Evolutionary conservation across 2,113 vertebrate species (phyloP), one percentile per base, ranked within the genome.

Genomic region (Coracopsis vasa): DNA sequence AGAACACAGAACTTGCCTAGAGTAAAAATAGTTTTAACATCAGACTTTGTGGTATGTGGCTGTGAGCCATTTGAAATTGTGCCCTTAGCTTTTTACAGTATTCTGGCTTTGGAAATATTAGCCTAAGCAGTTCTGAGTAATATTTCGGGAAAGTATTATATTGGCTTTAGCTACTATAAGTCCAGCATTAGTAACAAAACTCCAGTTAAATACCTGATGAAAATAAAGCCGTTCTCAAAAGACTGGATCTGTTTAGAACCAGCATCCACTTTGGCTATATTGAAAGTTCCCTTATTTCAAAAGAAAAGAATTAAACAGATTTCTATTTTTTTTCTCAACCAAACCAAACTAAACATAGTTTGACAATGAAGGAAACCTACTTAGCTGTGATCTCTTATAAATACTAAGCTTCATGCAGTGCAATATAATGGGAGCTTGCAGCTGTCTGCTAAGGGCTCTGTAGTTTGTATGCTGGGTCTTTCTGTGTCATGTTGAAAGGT

Each of bases 151-250:
- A 96, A 90, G 90, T 81, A 97, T 97, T 97, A 94, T 96, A 82
- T 86, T 96, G 67, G 84, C 78, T 94, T 96, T 95, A 95, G 84
- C 82, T 96, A 73, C 91, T 94, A 1, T 94, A 95, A 94, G 90
- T 93, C 91, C 71, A 95, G 94, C 77, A 95, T 97, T 97, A 97
- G 96, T 95, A 97, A 97, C 92, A 91, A 90, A 97, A 97, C 88
- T 89, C 96, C 80, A 82, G 78, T 75, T 90, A 91, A 95, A 92
- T 86, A 92, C 72, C 83, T 91, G 90, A 84, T 92, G 33, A 80
- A 97, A 95, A 95, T 77, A 94, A 73, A 79, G 42, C 64, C 58
- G 27, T 69, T 91, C 66, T 96, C 45, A 74, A 80, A 95, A 88
- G 90, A 74, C n/a, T 80, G 56, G n/a, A 31, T 88, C 69, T 67